Conservation (phyloP, 2,888 invertebrate species). For the Lypha dubia region DNA sequence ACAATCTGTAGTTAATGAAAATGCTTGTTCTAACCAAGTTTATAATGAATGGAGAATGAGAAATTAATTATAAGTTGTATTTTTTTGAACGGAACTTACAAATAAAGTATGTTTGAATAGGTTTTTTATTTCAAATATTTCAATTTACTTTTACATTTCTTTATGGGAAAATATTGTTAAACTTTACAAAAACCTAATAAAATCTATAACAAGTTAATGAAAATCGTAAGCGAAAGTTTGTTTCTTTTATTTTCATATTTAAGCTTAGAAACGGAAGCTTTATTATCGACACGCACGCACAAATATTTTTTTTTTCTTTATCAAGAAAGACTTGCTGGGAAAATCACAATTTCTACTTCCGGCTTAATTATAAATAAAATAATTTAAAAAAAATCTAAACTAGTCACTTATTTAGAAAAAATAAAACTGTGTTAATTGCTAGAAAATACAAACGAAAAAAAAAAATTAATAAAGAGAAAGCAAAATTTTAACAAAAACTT, state of each 20-base stretch:
- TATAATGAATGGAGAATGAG: no score
- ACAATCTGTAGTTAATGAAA: no score
- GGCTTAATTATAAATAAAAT: background rate
- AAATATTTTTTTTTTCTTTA: background rate
- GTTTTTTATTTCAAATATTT: background rate
- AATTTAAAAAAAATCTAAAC: background rate
- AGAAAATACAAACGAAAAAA: background rate
- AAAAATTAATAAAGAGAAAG: conserved; percentile 1
- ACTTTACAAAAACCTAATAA: background rate
- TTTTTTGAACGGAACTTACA: no score
- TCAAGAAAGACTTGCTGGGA: conserved; percentile 7
- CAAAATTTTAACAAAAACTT: background rate
- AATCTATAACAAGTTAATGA: background rate
- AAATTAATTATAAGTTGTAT: no score
- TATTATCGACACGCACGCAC: background rate
- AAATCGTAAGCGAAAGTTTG: background rate
- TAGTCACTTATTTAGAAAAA: background rate
- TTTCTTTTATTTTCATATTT: background rate
- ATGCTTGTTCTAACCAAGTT: no score
- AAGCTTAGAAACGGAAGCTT: conserved; percentile 2
- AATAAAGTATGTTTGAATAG: background rate
- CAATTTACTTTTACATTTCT: background rate
- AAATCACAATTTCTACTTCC: conserved; percentile 6
- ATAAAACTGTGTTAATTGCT: background rate
- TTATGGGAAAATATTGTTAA: background rate